Base-by-base conservation (phyloP, 2,113 vertebrate genomes). In the Tinamus guttatus region DNA sequence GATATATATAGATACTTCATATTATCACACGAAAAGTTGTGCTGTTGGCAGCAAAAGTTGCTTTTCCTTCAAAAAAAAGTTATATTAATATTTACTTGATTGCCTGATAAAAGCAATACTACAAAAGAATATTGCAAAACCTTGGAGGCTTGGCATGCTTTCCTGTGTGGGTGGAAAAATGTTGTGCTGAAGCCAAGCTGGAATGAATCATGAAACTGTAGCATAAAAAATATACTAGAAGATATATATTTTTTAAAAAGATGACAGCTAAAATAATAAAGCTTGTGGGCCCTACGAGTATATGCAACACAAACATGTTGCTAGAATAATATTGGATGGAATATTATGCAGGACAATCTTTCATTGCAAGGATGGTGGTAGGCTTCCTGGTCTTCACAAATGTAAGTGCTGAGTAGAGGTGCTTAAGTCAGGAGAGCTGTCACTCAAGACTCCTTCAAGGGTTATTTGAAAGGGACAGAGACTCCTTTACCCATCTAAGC, bases 81-180 rank as follows among this genome's bases (percentile, higher is more conserved):
- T 94, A 96, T 93, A 98, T 97, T 98, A 98, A 97, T 97, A 98
- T 98, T 98, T 98, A 96, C 96, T 97, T 97, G 97, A 97, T 98
- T 97, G 81, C 74, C 52, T 95, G 98, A 98, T 98, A 98, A 97
- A 98, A 97, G 94, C 95, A 96, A 97, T 97, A 97, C 97, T 98
- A 98, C 98, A 98, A 98, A 98, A 98, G 97, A 97, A 97, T 97
- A 98, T 98, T 98, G 96, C 97, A 98, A 98, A 98, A 98, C 96
- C 96, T 97, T 47, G n/a, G 95, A 98, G 97, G 90, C 95, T 97
- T 98, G 98, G 98, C 98, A 97, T 85, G 41, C 81, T 97, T 98
- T 96, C 80, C 87, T 93, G 68, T 96, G 98, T 98, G 97, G 98
- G 98, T 97, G 97, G 97, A 98, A 98, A 98, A 97, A 96, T 96